Conservation (phyloP, 2,113 vertebrate genomes). For the Struthidea cinerea region DNA sequence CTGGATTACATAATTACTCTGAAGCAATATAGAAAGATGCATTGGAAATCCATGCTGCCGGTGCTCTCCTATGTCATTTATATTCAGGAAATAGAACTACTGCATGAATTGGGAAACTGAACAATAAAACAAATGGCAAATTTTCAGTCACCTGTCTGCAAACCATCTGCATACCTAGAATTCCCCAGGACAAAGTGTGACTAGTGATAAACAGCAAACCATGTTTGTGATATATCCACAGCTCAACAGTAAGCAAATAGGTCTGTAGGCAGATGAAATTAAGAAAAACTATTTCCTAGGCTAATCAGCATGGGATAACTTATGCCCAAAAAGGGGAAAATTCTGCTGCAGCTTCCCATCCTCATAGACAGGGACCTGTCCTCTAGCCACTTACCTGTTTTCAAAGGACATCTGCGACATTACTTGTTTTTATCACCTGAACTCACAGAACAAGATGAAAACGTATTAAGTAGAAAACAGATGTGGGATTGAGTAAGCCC, state of each 20-base stretch:
- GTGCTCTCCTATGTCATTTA: background rate
- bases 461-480: background rate
- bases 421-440: background rate
- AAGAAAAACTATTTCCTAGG: background rate
- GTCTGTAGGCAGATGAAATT: background rate
- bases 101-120: background rate
- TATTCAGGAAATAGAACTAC: background rate
- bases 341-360: background rate
- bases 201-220: background rate
- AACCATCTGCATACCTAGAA: background rate
- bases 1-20: background rate
- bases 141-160: background rate
- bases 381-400: background rate
- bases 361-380: background rate
- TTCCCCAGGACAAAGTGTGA: background rate
- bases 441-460: background rate
- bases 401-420: background rate
- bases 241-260: background rate
- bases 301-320: background rate
- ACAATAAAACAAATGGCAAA: background rate
- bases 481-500: background rate
- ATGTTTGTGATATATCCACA: background rate
- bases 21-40: background rate
- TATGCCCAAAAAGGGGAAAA: background rate
- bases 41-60: background rate